A percentile compares a stretch with the other conserved stretches of the same genome.
phyloP scores from a whole-genome alignment of 2,888 invertebrate species.

The Protula sp. region DNA sequence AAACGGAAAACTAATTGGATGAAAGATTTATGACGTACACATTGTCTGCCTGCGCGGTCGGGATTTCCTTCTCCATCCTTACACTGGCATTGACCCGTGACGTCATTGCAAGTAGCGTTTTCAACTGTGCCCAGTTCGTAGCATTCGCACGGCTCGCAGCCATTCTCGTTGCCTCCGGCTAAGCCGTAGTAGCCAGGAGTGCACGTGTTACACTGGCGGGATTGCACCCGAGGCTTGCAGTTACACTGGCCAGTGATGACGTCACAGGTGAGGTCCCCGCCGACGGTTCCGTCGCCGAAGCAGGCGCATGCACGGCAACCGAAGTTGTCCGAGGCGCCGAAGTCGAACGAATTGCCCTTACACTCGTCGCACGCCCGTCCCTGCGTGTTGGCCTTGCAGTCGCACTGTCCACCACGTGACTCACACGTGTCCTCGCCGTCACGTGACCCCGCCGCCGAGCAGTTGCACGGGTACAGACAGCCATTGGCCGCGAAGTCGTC shows the following conservation, averaged over 20 bases:
- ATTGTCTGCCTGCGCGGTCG: slow-evolving; percentile 3
- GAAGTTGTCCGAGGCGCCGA: slow-evolving; percentile 1
- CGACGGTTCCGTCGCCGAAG: slow-evolving; percentile 7
- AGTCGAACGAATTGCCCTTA: slow-evolving; percentile 2
- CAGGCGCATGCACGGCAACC: slow-evolving; percentile 18
- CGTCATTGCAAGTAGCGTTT: slow-evolving; percentile 8
- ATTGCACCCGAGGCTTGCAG: slow-evolving; percentile 17
- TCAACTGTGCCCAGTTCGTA: slow-evolving; percentile 10
- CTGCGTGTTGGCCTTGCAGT: slow-evolving; percentile 12
- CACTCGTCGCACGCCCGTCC: slow-evolving; percentile 13
- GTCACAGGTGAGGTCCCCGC: slow-evolving; percentile 10
- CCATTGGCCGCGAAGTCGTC: slow-evolving; percentile 8
- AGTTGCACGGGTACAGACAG: slow-evolving; percentile 10
- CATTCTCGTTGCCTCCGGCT: slow-evolving; percentile 5
- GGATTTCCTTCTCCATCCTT: slow-evolving; percentile 4
- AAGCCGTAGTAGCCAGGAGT: slow-evolving; percentile 12
- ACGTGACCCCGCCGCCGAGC: slow-evolving; percentile 7
- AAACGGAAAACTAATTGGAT: no score
- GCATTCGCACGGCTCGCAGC: slow-evolving; percentile 18
- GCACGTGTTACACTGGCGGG: slow-evolving; percentile 14
- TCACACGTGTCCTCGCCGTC: slow-evolving; percentile 58
- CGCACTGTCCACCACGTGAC: slow-evolving; percentile 54
- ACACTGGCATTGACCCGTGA: slow-evolving; percentile 19
- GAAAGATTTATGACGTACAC: no score
- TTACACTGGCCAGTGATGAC: slow-evolving; percentile 23